A percentile compares a stretch with the other conserved stretches of the same genome.
Conservation (phyloP, 2,797 vertebrate species). For the Sebastes vulpes region DNA sequence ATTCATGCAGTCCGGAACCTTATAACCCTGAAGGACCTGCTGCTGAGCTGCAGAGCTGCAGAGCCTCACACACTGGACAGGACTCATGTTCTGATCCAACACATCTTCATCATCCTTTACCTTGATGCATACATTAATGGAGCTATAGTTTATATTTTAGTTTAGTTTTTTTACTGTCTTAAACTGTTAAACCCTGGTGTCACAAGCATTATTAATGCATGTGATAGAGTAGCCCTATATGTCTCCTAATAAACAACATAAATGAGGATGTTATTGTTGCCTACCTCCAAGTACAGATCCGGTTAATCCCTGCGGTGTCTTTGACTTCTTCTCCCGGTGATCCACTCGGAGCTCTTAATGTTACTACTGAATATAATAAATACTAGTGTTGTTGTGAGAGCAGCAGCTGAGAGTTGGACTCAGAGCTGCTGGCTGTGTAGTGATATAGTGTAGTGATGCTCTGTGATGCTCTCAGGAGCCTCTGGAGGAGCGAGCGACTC, state of each 20-base stretch:
- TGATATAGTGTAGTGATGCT: conserved; percentile 21
- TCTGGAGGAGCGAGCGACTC: conserved; percentile 10
- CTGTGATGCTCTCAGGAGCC: conserved; percentile 17
- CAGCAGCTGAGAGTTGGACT: conserved; percentile 43
- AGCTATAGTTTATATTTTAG: neutral
- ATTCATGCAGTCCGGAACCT: neutral
- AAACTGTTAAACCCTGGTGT: neutral
- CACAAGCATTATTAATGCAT: neutral
- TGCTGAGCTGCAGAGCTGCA: conserved; percentile 25
- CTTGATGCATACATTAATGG: neutral
- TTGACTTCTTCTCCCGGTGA: neutral
- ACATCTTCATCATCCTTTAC: neutral
- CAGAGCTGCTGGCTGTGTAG: conserved; percentile 9
- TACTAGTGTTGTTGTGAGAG: neutral
- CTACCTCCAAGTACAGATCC: conserved; percentile 52
- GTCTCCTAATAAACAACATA: neutral
- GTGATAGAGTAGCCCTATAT: neutral
- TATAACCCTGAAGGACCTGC: conserved; percentile 14
- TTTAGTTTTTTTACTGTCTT: neutral
- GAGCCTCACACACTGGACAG: neutral
- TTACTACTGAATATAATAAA: neutral
- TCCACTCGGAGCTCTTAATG: neutral
- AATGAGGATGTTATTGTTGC: neutral
- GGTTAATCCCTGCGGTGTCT: neutral
- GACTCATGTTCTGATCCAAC: neutral